Evolutionary conservation across 1,140 invertebrate species (phyloP).

Genomic region (Drosophila littoralis): DNA sequence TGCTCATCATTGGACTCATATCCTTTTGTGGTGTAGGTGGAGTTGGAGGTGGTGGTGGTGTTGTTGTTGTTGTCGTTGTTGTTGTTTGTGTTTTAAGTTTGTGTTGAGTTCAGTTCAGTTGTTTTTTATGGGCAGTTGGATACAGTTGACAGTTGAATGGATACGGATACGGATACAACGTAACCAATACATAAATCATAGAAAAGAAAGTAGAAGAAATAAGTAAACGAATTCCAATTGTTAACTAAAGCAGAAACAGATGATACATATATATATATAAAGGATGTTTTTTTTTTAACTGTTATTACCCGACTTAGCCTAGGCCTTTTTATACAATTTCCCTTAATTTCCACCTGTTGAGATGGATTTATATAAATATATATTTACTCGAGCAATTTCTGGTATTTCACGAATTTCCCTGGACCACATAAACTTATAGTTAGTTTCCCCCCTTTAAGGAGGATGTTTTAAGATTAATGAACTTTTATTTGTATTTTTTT

Average conservation of each 20-base stretch:
- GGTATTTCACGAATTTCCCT: not conserved
- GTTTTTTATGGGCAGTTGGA: conserved; percentile 36
- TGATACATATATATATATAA: conserved; percentile 27
- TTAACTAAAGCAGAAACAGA: conserved; percentile 64
- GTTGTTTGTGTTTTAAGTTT: conserved; percentile 44
- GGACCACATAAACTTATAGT: too few relatives aligned
- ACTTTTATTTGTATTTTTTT: too few relatives aligned
- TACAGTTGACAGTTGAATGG: conserved; percentile 50
- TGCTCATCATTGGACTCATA: conserved; percentile 84
- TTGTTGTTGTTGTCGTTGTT: conserved; percentile 35
- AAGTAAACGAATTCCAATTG: conserved; percentile 80
- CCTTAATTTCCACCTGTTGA: not conserved
- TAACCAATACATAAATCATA: conserved; percentile 82
- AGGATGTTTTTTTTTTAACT: not conserved
- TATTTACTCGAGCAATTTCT: not conserved
- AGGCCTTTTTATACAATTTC: not conserved
- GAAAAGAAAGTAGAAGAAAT: conserved; percentile 83
- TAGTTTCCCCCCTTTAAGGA: too few relatives aligned
- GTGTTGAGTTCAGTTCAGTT: conserved; percentile 26
- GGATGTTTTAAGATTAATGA: too few relatives aligned
- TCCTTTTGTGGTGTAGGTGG: conserved; percentile 58
- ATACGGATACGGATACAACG: conserved; percentile 48
- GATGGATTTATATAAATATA: not conserved
- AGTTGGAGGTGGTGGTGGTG: conserved; percentile 4
- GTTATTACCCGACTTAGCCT: not conserved